These are phyloP conservation scores for Apostichopus japonicus DNA, from an alignment of 35 echinoderm and acorn worm species.

Conservation along the genomic window DNA sequence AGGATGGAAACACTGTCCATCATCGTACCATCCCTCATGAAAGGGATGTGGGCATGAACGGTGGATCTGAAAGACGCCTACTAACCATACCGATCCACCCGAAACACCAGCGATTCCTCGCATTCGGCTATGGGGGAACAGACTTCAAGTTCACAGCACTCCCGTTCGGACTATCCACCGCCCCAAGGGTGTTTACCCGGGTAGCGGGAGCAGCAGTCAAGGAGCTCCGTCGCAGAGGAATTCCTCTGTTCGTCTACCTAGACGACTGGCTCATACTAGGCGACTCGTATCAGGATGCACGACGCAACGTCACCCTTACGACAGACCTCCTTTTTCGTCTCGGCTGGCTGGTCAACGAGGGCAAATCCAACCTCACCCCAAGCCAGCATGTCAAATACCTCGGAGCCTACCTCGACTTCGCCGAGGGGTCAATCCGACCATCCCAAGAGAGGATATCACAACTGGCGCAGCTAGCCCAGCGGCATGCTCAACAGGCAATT, in stretches of 20 bases:
- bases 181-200: no score
- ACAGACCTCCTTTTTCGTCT: background rate
- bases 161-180: no score
- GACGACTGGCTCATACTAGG: slow-evolving; percentile 1
- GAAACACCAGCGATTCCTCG: no score
- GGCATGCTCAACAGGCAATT: background rate
- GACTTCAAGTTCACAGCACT: no score
- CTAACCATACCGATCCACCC: no score
- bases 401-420: background rate
- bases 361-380: background rate
- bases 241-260: background rate
- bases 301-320: background rate
- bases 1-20: no score
- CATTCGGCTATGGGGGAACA: no score
- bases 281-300: background rate
- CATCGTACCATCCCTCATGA: no score
- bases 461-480: background rate
- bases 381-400: background rate
- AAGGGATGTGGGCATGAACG: no score
- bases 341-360: background rate
- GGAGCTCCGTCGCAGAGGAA: background rate
- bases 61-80: no score
- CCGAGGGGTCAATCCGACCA: background rate
- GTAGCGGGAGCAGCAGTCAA: no score
- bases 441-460: background rate